phyloP scores from a whole-genome alignment of 2,113 vertebrate genomes.

The Perognathus longimembris region DNA sequence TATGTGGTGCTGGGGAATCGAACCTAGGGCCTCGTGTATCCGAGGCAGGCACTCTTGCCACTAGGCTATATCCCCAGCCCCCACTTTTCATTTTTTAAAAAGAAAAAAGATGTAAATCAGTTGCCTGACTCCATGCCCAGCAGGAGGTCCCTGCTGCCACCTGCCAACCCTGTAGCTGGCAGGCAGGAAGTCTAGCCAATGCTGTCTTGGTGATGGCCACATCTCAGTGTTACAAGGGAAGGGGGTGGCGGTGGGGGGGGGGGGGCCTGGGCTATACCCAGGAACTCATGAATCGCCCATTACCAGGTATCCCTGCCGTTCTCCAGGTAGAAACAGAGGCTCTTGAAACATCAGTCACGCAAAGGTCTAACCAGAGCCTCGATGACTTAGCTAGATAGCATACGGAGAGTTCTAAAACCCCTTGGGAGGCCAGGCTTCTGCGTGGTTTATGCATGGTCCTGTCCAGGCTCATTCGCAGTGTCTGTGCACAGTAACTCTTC shows the following conservation, averaged over 20 bases:
- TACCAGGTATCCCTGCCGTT: accelerated
- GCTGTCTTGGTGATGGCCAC: background rate
- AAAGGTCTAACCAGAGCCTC: accelerated
- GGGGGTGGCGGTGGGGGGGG: background rate
- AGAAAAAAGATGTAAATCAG: conserved; percentile 26
- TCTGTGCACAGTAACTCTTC: too few relatives aligned
- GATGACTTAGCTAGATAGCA: accelerated
- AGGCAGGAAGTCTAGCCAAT: conserved; percentile 5
- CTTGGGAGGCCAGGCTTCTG: background rate
- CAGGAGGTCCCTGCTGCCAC: background rate
- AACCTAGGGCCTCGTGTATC: too few relatives aligned
- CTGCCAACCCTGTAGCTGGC: background rate
- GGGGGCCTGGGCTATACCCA: too few relatives aligned
- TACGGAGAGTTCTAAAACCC: background rate
- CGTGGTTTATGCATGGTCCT: background rate
- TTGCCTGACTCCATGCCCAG: conserved; percentile 39
- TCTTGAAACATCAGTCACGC: accelerated
- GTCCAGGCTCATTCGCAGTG: accelerated
- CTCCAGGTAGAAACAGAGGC: background rate
- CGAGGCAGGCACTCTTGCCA: too few relatives aligned
- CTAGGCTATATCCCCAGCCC: too few relatives aligned
- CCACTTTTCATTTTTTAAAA: background rate
- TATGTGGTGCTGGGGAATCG: too few relatives aligned
- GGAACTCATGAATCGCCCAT: too few relatives aligned
- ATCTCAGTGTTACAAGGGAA: accelerated